Base-by-base conservation (phyloP, 2,797 vertebrate species). In the Scarus forsteni region DNA sequence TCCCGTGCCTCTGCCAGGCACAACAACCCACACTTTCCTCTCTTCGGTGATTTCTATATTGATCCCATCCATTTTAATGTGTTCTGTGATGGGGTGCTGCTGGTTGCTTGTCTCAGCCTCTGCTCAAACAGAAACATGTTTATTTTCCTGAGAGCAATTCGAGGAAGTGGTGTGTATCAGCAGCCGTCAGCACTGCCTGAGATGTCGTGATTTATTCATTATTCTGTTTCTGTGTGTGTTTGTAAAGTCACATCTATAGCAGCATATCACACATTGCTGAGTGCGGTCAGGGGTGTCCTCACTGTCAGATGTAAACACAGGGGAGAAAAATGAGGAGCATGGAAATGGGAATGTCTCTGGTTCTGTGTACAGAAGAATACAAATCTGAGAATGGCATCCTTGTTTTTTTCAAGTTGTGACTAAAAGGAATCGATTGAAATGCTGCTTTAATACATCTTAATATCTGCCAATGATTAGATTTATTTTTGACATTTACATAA, bases 191-290 rank as follows among this genome's bases (percentile, higher is more conserved):
- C 40, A 1, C 58, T n/a, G 60, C 48, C 38, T 3, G 38, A 73
- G 36, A 73, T 49, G 63, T 19, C 53, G 49, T 66, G 71, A 74
- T 75, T 76, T 75, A 71, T 84, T 85, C 73, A 61, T 80, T 64
- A 45, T 57, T 69, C 60, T 71, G 42, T 38, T 44, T 43, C 27
- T 43, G 13, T 34, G 13, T 54, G 34, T 53, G 14, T 40, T 8
- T 53, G 6, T 3, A 10, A 56, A 55, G 58, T 64, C 34, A 11
- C n/a, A n/a, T 58, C 60, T 73, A 34, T 69, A 78, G 67, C 66
- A 42, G 59, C 69, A 61, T 16, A 71, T 86, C 73, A 18, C 79
- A 71, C 27, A n/a, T 42, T 0, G 55, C 60, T 2, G 73, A 64
- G 42, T 65, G 55, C 49, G 57, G 48, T 16, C 52, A 49, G 59